phyloP scores from a whole-genome alignment of 2,797 vertebrate genomes.

The Danionella dracula region DNA sequence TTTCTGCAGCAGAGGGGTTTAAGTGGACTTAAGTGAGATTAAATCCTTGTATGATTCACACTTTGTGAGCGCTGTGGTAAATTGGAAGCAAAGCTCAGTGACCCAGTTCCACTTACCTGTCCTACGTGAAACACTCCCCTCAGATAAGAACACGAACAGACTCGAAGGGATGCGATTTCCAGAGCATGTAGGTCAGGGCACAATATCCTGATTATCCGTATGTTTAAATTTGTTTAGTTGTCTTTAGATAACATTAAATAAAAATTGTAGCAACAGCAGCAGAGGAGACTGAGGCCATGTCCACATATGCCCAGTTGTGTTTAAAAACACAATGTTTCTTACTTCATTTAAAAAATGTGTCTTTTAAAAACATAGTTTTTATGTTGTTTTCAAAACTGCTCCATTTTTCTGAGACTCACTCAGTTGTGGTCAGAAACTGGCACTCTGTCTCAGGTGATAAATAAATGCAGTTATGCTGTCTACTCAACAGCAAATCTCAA shows the following conservation, averaged over 20 bases:
- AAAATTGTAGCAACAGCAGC: too few relatives aligned
- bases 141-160: slow-evolving; percentile 30
- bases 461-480: too few relatives aligned
- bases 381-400: too few relatives aligned
- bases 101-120: slow-evolving; percentile 38
- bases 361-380: too few relatives aligned
- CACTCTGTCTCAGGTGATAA: too few relatives aligned
- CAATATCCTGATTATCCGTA: slow-evolving; percentile 1
- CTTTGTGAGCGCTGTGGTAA: slow-evolving; percentile 45
- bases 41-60: slow-evolving; percentile 55
- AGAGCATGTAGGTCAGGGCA: background rate
- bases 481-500: too few relatives aligned
- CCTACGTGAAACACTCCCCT: slow-evolving; percentile 38
- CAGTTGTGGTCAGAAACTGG: too few relatives aligned
- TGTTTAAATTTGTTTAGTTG: background rate
- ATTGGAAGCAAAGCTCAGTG: slow-evolving; percentile 49
- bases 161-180: slow-evolving; percentile 21
- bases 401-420: too few relatives aligned
- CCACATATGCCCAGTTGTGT: too few relatives aligned
- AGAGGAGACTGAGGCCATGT: too few relatives aligned
- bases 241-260: background rate
- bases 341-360: too few relatives aligned
- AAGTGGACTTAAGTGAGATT: slow-evolving; percentile 55
- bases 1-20: slow-evolving; percentile 49
- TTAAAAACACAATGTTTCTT: too few relatives aligned